Percentiles rank a stretch among this genome's conserved stretches.
These are phyloP conservation scores for Gastracanthus pulcherrimus DNA, from an alignment of 2,888 invertebrate species.

Conservation along the genomic window DNA sequence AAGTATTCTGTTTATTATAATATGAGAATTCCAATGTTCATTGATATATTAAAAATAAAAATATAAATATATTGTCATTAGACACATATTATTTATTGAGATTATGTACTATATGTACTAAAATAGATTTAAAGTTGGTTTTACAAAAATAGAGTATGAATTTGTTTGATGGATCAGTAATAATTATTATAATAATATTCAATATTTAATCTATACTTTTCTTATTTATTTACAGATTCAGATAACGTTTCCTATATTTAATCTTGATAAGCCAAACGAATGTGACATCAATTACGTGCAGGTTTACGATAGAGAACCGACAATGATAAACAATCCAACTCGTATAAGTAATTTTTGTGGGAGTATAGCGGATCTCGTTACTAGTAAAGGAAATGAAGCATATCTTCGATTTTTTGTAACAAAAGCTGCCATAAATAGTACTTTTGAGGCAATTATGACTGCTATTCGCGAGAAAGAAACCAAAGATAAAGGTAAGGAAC, in stretches of 20 bases:
- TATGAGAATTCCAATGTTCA: too few species aligned
- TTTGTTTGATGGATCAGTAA: neutral
- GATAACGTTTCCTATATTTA: conserved; percentile 83
- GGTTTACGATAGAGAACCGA: conserved; percentile 79
- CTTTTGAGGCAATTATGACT: conserved; percentile 86
- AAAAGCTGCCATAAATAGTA: conserved; percentile 81
- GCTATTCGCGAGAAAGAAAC: conserved; percentile 83
- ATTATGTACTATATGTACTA: too few species aligned
- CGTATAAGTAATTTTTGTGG: conserved; percentile 89
- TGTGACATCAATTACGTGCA: conserved; percentile 88
- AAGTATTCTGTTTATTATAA: too few species aligned
- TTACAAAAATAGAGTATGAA: neutral
- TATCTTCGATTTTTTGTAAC: conserved; percentile 87
- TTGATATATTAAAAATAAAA: too few species aligned
- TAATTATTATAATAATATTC: neutral
- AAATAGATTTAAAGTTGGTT: too few species aligned
- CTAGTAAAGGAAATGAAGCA: conserved; percentile 84
- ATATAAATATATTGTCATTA: too few species aligned
- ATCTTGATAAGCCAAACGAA: conserved; percentile 86
- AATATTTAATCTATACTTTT: neutral
- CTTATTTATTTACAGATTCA: conserved; percentile 80
- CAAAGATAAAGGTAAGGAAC: conserved; percentile 73
- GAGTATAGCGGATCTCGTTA: conserved; percentile 89
- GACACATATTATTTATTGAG: too few species aligned
- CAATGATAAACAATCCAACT: conserved; percentile 80